Conservation (phyloP, 2,888 invertebrate genomes). For the Stramonita haemastoma region DNA sequence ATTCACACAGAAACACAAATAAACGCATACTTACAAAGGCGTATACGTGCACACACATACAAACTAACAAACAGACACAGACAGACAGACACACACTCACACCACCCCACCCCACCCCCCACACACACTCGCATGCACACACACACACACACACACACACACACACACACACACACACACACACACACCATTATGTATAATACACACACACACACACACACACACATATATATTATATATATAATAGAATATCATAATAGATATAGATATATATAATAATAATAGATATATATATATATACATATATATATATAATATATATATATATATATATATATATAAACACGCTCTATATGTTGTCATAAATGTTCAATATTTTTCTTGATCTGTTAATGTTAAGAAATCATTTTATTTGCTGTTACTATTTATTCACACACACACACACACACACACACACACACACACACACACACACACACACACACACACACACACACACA, state of each 20-base stretch:
- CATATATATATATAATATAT: too few relatives aligned
- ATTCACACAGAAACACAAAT: background rate
- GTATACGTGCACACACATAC: background rate
- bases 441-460: background rate
- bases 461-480: background rate
- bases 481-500: background rate
- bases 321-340: too few relatives aligned
- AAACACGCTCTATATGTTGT: too few relatives aligned
- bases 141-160: background rate
- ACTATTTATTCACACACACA: background rate
- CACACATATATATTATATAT: too few relatives aligned
- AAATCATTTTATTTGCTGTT: too few relatives aligned
- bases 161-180: background rate
- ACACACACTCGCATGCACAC: background rate
- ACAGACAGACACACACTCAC: slow-evolving; percentile 5
- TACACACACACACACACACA: background rate
- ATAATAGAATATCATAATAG: too few relatives aligned
- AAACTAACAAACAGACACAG: background rate
- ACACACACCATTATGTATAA: too few relatives aligned
- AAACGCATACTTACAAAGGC: background rate
- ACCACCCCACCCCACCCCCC: too few relatives aligned
- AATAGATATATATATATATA: too few relatives aligned
- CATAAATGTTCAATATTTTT: too few relatives aligned
- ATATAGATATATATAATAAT: too few relatives aligned
- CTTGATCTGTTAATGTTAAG: too few relatives aligned